Base-by-base conservation (phyloP, 2,888 invertebrate genomes). In the Cerastis rubricosa region DNA sequence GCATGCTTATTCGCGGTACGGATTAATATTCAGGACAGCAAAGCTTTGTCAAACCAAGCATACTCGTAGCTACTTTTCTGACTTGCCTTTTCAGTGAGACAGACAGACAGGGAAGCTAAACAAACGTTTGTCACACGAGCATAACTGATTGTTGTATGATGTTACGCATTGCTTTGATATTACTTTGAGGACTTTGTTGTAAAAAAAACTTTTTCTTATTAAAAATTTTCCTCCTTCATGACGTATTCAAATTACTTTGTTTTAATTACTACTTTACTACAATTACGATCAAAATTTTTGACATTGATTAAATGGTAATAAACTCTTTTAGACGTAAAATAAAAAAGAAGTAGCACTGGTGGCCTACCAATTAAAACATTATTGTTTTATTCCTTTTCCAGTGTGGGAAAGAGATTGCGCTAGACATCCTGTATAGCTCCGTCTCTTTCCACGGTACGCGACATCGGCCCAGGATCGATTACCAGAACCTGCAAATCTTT, bases 11-110 rank as follows among this genome's bases (percentile, higher is more conserved):
- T 17, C 17, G 29, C 12, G 17, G 8, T 17, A 25, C 25, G 3
- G 17, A 22, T 40, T 71, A 4, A 49, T 72, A 40, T 40, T 22
- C 51, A 74, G 14, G 12, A n/a, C n/a, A 14, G 9, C 51, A 73
- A 54, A 74, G 74, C 29, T 54, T 54, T 73, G n/a, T 74, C 19
- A 73, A 74, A 43, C n/a, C 4, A 51, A 54, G 54, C 19, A 57
- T 45, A 35, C 35, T 61, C 5, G 35, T 61, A 35, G 74, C n/a
- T 19, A 74, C 40, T 29, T 43, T 54, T 29, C 75, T 57, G 19
- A 14, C 9, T 19, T 54, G 6, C 11, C 9, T 19, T 54, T 4
- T 14, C 45, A 45, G n/a, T 51, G 40, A 6, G 19, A 9, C 19
- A 74, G 9, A 19, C 19, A 74, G 6, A 19, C 43, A 4, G 17